A percentile compares a stretch with the other conserved stretches of the same genome.
phyloP scores from a whole-genome alignment of 2,888 invertebrate species.

The Ennomos quercinarius region DNA sequence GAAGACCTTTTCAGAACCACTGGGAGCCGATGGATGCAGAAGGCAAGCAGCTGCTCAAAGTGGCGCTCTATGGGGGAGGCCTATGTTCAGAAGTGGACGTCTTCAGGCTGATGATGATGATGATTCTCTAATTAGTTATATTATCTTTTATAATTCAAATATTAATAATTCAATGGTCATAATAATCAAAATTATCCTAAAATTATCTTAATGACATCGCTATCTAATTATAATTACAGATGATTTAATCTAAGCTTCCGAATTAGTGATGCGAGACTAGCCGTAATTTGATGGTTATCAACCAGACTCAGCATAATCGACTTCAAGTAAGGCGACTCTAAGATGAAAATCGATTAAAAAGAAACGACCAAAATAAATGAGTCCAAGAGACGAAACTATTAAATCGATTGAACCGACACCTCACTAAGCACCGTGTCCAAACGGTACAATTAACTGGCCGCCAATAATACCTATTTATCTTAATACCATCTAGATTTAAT shows the following conservation, averaged over 20 bases:
- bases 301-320: constrained; percentile 9
- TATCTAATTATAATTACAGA: constrained; percentile 21
- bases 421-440: constrained; percentile 46
- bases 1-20: too few species aligned
- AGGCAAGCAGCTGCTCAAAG: too few species aligned
- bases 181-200: constrained; percentile 21
- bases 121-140: too few species aligned
- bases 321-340: constrained; percentile 18
- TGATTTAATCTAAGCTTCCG: constrained; percentile 23
- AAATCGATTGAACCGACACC: constrained; percentile 39
- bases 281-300: constrained; percentile 14
- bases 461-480: constrained; percentile 58
- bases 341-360: constrained; percentile 23
- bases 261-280: constrained; percentile 21
- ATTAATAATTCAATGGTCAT: background rate
- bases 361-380: constrained; percentile 8
- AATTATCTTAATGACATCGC: constrained; percentile 24
- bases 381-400: constrained; percentile 21
- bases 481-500: constrained; percentile 60
- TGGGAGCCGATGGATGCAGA: too few species aligned
- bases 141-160: constrained; percentile 1
- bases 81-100: too few species aligned
- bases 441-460: constrained; percentile 54
- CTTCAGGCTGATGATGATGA: too few species aligned
- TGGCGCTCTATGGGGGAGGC: too few species aligned